Conservation (phyloP, 2,888 invertebrate genomes). For the Lepidocyrtinus sp. region DNA sequence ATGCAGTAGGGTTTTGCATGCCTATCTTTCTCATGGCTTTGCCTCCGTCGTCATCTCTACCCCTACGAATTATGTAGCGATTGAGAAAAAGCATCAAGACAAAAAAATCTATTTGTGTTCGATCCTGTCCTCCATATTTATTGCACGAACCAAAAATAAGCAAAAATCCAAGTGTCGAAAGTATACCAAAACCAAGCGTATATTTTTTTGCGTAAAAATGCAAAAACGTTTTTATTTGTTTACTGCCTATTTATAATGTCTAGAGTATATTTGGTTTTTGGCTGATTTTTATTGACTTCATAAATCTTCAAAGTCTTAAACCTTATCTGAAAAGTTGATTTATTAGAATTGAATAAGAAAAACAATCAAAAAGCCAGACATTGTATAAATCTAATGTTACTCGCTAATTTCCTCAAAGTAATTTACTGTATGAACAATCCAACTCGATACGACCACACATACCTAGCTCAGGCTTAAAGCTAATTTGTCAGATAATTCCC, state of each 20-base stretch:
- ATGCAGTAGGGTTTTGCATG: neutral
- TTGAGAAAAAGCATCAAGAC: conserved; percentile 6
- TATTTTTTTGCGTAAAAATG: no score
- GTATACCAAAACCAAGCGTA: neutral
- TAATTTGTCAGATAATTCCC: neutral
- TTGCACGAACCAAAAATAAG: neutral
- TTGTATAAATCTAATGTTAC: neutral
- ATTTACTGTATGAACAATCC: no score
- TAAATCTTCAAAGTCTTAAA: no score
- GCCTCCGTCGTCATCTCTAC: conserved; percentile 21
- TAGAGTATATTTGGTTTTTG: neutral
- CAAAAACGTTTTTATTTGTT: neutral
- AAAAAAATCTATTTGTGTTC: conserved; percentile 39
- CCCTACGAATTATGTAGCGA: conserved; percentile 21
- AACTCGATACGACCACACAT: conserved; percentile 11
- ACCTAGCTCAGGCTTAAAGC: neutral
- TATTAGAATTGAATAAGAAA: no score
- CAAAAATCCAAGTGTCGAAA: no score
- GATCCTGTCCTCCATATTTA: conserved; percentile 36
- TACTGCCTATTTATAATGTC: no score
- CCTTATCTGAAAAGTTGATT: no score
- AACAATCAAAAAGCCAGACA: conserved; percentile 7
- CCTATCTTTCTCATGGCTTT: conserved; percentile 14
- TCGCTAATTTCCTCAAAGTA: neutral
- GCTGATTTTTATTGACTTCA: neutral